Evolutionary conservation across 2,797 vertebrate species (phyloP).

Genomic region (Dicrostonyx torquatus): DNA sequence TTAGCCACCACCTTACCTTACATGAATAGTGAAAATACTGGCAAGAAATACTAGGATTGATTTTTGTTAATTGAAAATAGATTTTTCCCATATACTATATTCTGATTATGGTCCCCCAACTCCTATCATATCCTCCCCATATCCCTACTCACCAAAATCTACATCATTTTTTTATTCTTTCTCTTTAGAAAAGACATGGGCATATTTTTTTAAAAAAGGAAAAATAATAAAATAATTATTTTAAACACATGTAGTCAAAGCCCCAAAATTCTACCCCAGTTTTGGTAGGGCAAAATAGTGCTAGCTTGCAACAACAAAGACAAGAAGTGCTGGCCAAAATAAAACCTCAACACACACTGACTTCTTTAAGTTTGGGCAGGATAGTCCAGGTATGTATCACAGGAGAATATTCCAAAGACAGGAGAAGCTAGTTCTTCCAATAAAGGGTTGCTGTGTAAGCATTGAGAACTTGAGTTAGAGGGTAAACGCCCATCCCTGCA

Average conservation of each 20-base stretch:
- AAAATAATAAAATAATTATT: conserved; percentile 10
- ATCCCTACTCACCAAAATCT: background rate
- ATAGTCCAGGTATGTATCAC: background rate
- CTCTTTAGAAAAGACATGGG: background rate
- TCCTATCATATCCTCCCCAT: background rate
- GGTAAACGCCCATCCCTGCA: background rate
- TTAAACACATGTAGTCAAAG: background rate
- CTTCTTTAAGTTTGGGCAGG: background rate
- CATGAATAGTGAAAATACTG: background rate
- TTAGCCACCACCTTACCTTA: background rate
- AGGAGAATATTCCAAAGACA: conserved; percentile 24
- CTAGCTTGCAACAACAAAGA: background rate
- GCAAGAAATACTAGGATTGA: background rate
- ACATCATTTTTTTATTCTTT: background rate
- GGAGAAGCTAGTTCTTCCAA: background rate
- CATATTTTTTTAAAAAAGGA: background rate
- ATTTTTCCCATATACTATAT: too few relatives aligned
- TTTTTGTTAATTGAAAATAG: background rate
- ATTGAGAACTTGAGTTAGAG: background rate
- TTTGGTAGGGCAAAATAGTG: background rate
- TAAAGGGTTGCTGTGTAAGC: background rate
- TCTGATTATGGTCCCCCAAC: background rate
- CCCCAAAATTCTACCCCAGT: background rate
- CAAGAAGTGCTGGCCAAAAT: conserved; percentile 19
- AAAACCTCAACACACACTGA: background rate